Conservation (phyloP, 1,140 invertebrate genomes). For the Pseudomyrmex cubaensis region DNA sequence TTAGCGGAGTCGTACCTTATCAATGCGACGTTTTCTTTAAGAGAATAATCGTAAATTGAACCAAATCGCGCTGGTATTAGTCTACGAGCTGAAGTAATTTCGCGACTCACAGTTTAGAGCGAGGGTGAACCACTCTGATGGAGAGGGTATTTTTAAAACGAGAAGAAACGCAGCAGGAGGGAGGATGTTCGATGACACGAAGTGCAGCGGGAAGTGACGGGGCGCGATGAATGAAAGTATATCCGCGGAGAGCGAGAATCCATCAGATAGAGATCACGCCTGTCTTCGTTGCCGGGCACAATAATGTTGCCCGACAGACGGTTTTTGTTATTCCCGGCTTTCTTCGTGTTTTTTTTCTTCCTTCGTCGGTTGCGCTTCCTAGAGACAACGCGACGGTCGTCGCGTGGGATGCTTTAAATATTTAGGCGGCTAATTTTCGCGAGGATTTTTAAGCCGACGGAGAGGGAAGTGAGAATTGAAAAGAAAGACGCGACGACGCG, state of each 20-base stretch:
- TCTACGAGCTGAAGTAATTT: conserved; percentile 26
- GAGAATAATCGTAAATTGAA: not conserved
- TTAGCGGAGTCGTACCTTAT: not conserved
- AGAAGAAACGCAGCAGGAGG: conserved; percentile 50
- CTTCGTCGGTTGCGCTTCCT: conserved; percentile 55
- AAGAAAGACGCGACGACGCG: conserved; percentile 78
- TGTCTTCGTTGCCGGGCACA: conserved; percentile 74
- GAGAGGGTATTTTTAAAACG: conserved; percentile 58
- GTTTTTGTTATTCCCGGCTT: conserved; percentile 74
- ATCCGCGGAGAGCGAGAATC: conserved; percentile 73
- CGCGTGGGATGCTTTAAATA: conserved; percentile 79
- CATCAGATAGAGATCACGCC: conserved; percentile 81
- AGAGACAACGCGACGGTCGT: conserved; percentile 49
- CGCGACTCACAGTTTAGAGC: not conserved
- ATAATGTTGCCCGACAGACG: conserved; percentile 76
- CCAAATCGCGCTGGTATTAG: not conserved
- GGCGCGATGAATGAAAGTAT: conserved; percentile 65
- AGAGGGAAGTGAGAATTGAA: conserved; percentile 81
- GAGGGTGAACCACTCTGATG: conserved; percentile 18
- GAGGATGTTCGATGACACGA: conserved; percentile 66
- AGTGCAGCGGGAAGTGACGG: conserved; percentile 67
- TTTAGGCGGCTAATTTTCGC: conserved; percentile 84
- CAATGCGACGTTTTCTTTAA: not conserved
- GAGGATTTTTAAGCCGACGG: conserved; percentile 81
- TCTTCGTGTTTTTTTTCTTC: conserved; percentile 32